phyloP scores from a whole-genome alignment of 2,888 invertebrate species.

The Eristalis intricaria region DNA sequence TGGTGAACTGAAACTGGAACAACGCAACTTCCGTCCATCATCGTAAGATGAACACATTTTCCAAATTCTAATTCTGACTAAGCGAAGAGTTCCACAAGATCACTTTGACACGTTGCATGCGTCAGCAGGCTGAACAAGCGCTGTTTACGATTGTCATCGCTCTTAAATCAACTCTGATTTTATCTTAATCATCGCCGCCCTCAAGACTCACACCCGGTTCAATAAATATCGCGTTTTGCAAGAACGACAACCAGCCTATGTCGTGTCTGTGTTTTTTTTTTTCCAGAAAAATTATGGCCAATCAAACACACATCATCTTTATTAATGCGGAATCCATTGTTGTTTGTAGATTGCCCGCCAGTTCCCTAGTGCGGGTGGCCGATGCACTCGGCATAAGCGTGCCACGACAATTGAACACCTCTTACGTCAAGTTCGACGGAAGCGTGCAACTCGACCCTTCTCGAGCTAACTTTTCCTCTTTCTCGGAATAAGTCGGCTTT shows the following conservation, averaged over 20 bases:
- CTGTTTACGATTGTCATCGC: neutral
- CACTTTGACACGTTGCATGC: neutral
- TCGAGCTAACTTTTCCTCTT: neutral
- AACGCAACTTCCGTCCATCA: neutral
- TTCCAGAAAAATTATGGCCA: neutral
- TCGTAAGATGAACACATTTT: neutral
- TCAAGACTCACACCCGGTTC: neutral
- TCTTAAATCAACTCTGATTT: neutral
- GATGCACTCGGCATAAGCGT: neutral
- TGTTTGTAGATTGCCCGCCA: neutral
- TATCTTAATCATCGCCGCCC: neutral
- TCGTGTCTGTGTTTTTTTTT: neutral
- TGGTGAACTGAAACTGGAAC: too few species aligned
- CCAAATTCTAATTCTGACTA: neutral
- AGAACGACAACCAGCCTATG: neutral
- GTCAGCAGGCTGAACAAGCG: neutral
- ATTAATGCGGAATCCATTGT: slow-evolving; percentile 15
- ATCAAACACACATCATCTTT: slow-evolving; percentile 4
- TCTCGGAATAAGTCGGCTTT: slow-evolving; percentile 20
- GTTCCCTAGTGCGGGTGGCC: neutral
- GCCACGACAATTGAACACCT: neutral
- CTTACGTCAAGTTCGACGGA: neutral
- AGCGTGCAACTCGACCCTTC: neutral
- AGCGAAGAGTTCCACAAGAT: neutral
- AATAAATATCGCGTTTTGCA: neutral